phyloP scores from a whole-genome alignment of 2,113 vertebrate genomes.

The Isichthys henryi region DNA sequence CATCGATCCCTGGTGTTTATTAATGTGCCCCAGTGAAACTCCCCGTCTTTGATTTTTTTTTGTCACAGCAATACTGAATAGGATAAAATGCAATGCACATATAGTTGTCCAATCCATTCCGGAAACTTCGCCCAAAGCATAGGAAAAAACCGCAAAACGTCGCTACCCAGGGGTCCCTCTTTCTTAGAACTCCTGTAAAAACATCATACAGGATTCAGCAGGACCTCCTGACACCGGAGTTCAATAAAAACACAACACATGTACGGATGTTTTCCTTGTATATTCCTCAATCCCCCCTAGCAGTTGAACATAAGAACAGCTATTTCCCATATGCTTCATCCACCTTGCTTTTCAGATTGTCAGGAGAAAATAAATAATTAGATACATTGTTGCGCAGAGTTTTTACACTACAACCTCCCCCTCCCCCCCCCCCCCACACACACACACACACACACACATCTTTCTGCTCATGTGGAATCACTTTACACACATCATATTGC shows the following conservation, averaged over 20 bases:
- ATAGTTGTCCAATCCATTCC: background rate
- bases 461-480: background rate
- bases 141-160: background rate
- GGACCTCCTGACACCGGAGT: background rate
- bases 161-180: background rate
- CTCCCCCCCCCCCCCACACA: background rate
- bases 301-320: background rate
- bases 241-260: background rate
- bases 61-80: background rate
- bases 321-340: background rate
- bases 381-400: background rate
- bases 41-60: background rate
- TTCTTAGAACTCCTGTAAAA: background rate
- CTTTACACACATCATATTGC: slow-evolving; percentile 23
- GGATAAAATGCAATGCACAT: background rate
- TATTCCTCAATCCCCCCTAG: background rate
- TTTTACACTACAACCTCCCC: background rate
- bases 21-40: background rate
- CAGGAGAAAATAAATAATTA: background rate
- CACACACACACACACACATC: background rate
- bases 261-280: background rate
- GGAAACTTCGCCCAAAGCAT: background rate
- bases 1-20: background rate
- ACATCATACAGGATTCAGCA: background rate
- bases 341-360: background rate